Percentiles rank a stretch among this genome's conserved stretches.
phyloP scores from a whole-genome alignment of 35 echinoderm and acorn worm species.

The Stichopus chloronotus region DNA sequence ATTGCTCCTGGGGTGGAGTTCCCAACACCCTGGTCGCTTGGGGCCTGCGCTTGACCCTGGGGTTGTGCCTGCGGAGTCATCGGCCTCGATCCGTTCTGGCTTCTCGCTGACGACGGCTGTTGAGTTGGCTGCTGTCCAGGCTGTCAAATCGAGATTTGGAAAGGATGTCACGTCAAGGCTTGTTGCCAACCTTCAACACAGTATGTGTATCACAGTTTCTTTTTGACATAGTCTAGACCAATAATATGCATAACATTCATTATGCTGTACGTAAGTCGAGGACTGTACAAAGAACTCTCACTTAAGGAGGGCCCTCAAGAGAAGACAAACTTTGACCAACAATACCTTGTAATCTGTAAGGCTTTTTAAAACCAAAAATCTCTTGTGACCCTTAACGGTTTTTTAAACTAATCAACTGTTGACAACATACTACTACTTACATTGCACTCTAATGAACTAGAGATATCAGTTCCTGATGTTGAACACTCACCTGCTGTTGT shows the following conservation, averaged over 20 bases:
- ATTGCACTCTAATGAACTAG: too few relatives aligned
- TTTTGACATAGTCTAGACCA: neutral
- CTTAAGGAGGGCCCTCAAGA: too few relatives aligned
- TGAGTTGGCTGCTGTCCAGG: constrained; percentile 74
- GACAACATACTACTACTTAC: too few relatives aligned
- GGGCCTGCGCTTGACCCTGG: constrained; percentile 71
- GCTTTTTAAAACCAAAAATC: too few relatives aligned
- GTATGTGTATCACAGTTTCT: too few relatives aligned
- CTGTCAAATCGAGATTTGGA: neutral
- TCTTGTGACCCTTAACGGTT: too few relatives aligned
- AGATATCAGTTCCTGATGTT: too few relatives aligned
- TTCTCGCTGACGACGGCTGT: constrained; percentile 40
- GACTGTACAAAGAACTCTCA: neutral
- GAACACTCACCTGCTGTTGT: constrained; percentile 38
- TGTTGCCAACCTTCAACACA: too few relatives aligned
- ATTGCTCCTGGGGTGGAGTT: constrained; percentile 44
- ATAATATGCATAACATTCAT: neutral
- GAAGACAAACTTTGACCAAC: too few relatives aligned
- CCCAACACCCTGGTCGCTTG: constrained; percentile 45
- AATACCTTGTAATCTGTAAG: too few relatives aligned
- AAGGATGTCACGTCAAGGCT: too few relatives aligned
- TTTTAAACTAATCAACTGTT: too few relatives aligned
- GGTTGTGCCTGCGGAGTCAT: constrained; percentile 92
- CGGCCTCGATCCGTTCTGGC: constrained; percentile 83
- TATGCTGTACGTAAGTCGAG: neutral